Evolutionary conservation across 2,113 vertebrate species (phyloP).

Genomic region (Tautogolabrus adspersus): DNA sequence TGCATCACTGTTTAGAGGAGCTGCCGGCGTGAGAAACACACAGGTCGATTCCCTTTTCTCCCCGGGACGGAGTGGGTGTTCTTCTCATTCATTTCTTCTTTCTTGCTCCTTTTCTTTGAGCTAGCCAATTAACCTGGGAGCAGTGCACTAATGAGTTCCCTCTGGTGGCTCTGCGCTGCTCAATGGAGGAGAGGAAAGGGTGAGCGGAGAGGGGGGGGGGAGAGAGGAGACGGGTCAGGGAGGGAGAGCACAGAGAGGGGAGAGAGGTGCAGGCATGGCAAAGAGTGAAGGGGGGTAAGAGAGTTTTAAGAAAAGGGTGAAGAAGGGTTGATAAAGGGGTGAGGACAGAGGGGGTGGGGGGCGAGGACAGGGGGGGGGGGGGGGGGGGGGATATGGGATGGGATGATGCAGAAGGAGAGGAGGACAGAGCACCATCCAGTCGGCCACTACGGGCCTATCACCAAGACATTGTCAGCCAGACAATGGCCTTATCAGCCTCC

Average conservation of each 20-base stretch:
- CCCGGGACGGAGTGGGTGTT: conserved; percentile 77
- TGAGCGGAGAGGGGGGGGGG: conserved; percentile 58
- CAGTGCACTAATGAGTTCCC: conserved; percentile 88
- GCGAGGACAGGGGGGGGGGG: not conserved
- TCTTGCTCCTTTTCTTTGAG: conserved; percentile 78
- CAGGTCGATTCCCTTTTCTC: conserved; percentile 83
- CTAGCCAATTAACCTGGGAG: conserved; percentile 87
- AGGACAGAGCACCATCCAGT: conserved; percentile 75
- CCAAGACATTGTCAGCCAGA: conserved; percentile 92
- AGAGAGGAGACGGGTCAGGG: conserved; percentile 67
- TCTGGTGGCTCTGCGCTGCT: conserved; percentile 82
- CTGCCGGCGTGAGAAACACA: conserved; percentile 83
- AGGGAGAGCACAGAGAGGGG: conserved; percentile 55
- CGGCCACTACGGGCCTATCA: conserved; percentile 88
- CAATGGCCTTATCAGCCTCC: conserved; percentile 93
- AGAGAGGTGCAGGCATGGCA: conserved; percentile 56
- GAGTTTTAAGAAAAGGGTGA: conserved; percentile 69
- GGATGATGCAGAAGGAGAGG: conserved; percentile 69
- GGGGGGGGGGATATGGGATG: conserved; percentile 69
- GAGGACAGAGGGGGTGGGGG: conserved; percentile 44
- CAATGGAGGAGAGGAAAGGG: conserved; percentile 75
- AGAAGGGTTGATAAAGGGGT: conserved; percentile 62
- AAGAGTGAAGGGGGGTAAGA: conserved; percentile 60
- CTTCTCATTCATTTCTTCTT: conserved; percentile 79
- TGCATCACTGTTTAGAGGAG: conserved; percentile 80